Evolutionary conservation across 2,888 invertebrate species (phyloP).

Genomic region (Diarsia mendica): DNA sequence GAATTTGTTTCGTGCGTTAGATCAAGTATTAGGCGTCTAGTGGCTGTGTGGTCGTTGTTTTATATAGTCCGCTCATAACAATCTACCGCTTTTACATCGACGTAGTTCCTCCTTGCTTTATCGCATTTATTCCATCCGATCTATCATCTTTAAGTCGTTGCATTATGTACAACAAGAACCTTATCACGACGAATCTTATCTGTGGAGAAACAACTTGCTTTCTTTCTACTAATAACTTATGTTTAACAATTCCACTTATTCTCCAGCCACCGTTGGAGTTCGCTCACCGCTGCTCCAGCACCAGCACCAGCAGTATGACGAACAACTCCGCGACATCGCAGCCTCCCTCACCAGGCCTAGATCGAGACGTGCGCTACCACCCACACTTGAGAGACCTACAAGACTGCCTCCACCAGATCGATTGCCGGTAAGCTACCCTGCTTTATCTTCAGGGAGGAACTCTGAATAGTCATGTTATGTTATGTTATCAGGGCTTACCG

Average conservation of each 20-base stretch:
- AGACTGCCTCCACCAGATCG: slow-evolving; percentile 86
- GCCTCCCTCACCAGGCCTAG: slow-evolving; percentile 94
- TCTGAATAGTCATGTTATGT: too few relatives aligned
- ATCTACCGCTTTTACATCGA: background rate
- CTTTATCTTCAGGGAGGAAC: background rate
- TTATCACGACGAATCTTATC: background rate
- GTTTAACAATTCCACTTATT: background rate
- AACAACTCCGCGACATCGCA: slow-evolving; percentile 95
- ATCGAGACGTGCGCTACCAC: slow-evolving; percentile 88
- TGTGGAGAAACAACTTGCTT: background rate
- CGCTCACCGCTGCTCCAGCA: slow-evolving; percentile 87
- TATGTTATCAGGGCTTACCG: background rate
- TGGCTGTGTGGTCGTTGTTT: too few relatives aligned
- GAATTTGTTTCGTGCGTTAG: too few relatives aligned
- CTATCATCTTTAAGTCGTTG: too few relatives aligned
- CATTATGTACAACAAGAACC: too few relatives aligned
- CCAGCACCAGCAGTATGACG: slow-evolving; percentile 90
- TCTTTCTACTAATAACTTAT: background rate
- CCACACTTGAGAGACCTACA: slow-evolving; percentile 90
- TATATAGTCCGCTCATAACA: background rate
- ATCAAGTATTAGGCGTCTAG: too few relatives aligned
- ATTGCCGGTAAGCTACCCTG: slow-evolving; percentile 78
- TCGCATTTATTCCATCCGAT: too few relatives aligned
- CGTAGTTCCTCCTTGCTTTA: background rate
- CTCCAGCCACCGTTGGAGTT: slow-evolving; percentile 74